Percentiles rank a stretch among this genome's conserved stretches.
phyloP scores from a whole-genome alignment of 1,140 invertebrate species.

The Drosophila novamexicana region DNA sequence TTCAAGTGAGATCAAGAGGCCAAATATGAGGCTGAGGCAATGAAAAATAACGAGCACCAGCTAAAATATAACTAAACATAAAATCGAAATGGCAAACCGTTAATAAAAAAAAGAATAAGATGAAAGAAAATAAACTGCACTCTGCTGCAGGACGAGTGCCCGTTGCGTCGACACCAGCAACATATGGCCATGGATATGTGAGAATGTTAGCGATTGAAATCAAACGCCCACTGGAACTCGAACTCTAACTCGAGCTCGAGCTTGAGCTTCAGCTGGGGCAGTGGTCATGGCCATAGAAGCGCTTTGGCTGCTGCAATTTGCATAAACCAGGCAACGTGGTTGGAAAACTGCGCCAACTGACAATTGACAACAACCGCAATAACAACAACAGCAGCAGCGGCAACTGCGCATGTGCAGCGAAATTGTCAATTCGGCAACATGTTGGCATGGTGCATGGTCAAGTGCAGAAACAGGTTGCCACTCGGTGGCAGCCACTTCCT shows the following conservation, averaged over 20 bases:
- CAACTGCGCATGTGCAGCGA: constrained; percentile 64
- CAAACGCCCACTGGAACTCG: constrained; percentile 78
- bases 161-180: constrained; percentile 71
- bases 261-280: constrained; percentile 47
- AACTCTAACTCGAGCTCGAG: constrained; percentile 55
- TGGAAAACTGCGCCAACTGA: constrained; percentile 51
- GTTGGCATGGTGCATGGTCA: constrained; percentile 70
- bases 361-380: constrained; percentile 72
- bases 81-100: constrained; percentile 78
- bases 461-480: constrained; percentile 78
- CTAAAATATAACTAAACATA: constrained; percentile 78
- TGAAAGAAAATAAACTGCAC: not conserved
- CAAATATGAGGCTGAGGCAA: constrained; percentile 72
- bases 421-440: constrained; percentile 82
- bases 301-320: constrained; percentile 65
- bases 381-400: constrained; percentile 33
- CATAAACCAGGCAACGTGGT: constrained; percentile 65
- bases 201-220: constrained; percentile 80
- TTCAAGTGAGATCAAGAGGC: constrained; percentile 68
- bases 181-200: constrained; percentile 68
- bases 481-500: constrained; percentile 64
- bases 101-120: constrained; percentile 54
- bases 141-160: constrained; percentile 44
- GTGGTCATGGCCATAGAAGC: constrained; percentile 49
- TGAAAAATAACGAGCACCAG: constrained; percentile 74